Base-by-base conservation (phyloP, 2,888 invertebrate species). In the Dicyrtomina minuta region DNA sequence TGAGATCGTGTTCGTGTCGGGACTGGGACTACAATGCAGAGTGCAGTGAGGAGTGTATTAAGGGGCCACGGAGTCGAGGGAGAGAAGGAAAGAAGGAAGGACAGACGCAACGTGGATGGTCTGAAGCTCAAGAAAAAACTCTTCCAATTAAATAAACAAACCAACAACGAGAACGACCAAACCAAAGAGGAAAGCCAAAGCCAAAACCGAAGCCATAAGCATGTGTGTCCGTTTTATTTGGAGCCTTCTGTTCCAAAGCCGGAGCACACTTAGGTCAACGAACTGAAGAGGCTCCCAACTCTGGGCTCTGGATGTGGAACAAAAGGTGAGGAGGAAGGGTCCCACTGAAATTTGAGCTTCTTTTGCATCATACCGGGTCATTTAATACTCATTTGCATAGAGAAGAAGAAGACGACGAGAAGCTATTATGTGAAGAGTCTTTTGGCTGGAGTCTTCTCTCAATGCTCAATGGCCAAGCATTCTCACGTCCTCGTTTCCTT, bases 331-430 rank as follows among this genome's bases (percentile, higher is more conserved):
- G 41, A 61, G 26, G 49, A 64, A 64, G 55, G 64, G 64, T 65
- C 49, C 64, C 53, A 24, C 26, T 55, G 68, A 60, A 68, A 68
- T 68, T 51, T 61, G 68, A 68, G 68, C 68, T 51, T 26, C 61
- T 51, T 68, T 68, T 61, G 58, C 64, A 61, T 70, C 69, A 70
- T 67, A 61, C 69, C 68, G 59, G 74, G 74, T 74, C 74, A 74
- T 74, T 74, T 72, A 74, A 74, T 74, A 72, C 74, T 74, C 74
- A 74, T 74, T 74, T 74, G 74, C 74, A 74, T 74, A 72, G 61
- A 55, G 55, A 55, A 55, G 60, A 60, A 22, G 22, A 46, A 6
- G 43, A 41, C 6, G 41, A 58, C 33, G 13, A 13, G 60, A 60
- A 60, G 41, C 61, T 46, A 61, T 61, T 61, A 61, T 61, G 61